These are phyloP conservation scores for Drosophila falleni DNA, from an alignment of 2,888 invertebrate genomes.

Conservation along the genomic window DNA sequence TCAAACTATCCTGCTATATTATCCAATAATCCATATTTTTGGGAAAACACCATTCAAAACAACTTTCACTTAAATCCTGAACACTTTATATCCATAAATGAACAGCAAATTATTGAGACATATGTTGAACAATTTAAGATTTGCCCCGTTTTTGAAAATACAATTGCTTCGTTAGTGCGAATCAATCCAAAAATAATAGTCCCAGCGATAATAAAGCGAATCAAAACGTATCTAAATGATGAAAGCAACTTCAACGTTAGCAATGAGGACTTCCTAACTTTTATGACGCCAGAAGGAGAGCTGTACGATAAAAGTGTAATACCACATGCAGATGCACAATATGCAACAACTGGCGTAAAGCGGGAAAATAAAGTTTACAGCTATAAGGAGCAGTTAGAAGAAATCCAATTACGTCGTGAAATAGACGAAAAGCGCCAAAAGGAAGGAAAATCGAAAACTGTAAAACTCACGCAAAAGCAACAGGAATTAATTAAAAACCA, in stretches of 20 bases:
- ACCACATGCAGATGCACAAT: constrained; percentile 86
- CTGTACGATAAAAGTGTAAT: constrained; percentile 95
- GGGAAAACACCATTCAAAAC: constrained; percentile 88
- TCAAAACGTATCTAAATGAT: constrained; percentile 88
- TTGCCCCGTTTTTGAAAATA: constrained; percentile 88
- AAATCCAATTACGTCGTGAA: constrained; percentile 95
- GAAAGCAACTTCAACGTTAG: constrained; percentile 90
- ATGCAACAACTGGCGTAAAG: constrained; percentile 89
- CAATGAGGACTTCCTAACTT: constrained; percentile 92
- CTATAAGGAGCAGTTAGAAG: constrained; percentile 98
- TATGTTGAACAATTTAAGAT: constrained; percentile 88
- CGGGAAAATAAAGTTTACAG: constrained; percentile 98
- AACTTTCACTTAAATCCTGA: constrained; percentile 82
- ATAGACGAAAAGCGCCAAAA: constrained; percentile 94
- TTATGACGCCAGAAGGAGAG: constrained; percentile 94
- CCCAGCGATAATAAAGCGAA: constrained; percentile 88
- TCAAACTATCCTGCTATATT: constrained; percentile 91
- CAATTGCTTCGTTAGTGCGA: constrained; percentile 89
- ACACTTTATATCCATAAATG: constrained; percentile 87
- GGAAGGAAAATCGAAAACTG: constrained; percentile 91
- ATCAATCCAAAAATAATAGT: constrained; percentile 89
- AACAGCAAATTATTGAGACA: constrained; percentile 87
- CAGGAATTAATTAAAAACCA: constrained; percentile 95
- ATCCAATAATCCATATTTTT: constrained; percentile 88
- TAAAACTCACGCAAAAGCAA: constrained; percentile 93